A percentile compares a stretch with the other conserved stretches of the same genome.
These are phyloP conservation scores for Rosalia funebris DNA, from an alignment of 2,888 invertebrate genomes.

Conservation along the genomic window DNA sequence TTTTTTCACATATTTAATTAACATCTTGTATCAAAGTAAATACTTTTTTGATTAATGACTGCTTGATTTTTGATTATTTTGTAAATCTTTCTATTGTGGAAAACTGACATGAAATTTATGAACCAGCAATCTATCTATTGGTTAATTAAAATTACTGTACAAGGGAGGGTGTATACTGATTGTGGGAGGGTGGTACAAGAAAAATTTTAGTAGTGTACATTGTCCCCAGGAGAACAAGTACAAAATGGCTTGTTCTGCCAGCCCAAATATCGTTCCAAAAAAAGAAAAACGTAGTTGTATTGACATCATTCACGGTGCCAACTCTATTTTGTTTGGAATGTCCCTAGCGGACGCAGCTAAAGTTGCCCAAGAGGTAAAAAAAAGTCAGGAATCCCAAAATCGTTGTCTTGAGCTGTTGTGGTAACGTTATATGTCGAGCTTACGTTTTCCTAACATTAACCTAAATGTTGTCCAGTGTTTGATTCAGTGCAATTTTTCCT, in stretches of 20 bases:
- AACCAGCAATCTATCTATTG: no score
- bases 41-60: no score
- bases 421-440: slow-evolving; percentile 44
- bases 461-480: slow-evolving; percentile 4
- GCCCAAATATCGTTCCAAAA: slow-evolving; percentile 38
- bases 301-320: slow-evolving; percentile 50
- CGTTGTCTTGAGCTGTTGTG: slow-evolving; percentile 32
- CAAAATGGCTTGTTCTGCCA: slow-evolving; percentile 42
- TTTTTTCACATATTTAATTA: no score
- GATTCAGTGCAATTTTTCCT: not conserved
- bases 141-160: no score
- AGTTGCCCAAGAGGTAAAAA: slow-evolving; percentile 52
- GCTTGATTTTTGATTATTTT: no score
- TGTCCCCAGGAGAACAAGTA: slow-evolving; percentile 45
- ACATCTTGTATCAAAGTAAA: no score
- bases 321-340: slow-evolving; percentile 53
- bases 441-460: slow-evolving; percentile 34
- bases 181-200: not conserved
- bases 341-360: slow-evolving; percentile 51
- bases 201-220: slow-evolving; percentile 18
- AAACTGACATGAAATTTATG: no score
- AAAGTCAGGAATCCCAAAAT: slow-evolving; percentile 8
- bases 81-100: no score
- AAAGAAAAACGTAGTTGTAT: slow-evolving; percentile 50
- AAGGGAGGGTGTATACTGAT: not conserved